Conservation (phyloP, 1,140 invertebrate species). For the Atta colombica region DNA sequence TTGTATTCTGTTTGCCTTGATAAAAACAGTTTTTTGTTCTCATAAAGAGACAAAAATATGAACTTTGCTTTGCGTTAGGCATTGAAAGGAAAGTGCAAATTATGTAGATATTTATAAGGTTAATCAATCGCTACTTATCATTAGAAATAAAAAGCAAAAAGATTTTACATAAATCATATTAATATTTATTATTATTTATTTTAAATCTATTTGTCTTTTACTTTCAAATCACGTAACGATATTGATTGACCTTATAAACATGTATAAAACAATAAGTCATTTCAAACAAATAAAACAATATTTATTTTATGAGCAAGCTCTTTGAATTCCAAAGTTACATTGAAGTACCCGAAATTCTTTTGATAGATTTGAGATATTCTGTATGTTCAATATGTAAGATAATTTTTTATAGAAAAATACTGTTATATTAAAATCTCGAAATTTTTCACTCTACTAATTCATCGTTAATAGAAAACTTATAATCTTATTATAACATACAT, state of each 20-base stretch:
- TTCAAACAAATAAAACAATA: neutral
- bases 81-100: neutral
- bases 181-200: too few relatives aligned
- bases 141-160: neutral
- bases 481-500: neutral
- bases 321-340: neutral
- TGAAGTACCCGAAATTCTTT: neutral
- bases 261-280: neutral
- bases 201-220: too few relatives aligned
- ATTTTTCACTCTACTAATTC: neutral
- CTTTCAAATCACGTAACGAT: too few relatives aligned
- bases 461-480: neutral
- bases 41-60: constrained; percentile 8
- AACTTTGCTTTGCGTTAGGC: neutral
- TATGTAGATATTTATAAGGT: neutral
- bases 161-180: neutral
- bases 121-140: neutral
- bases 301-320: neutral
- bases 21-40: neutral
- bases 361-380: neutral
- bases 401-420: neutral
- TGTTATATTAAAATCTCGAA: neutral
- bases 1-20: neutral
- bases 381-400: neutral
- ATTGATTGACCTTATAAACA: too few relatives aligned